Evolutionary conservation across 2,888 invertebrate species (phyloP).

Genomic region (Mimumesa dahlbomi): DNA sequence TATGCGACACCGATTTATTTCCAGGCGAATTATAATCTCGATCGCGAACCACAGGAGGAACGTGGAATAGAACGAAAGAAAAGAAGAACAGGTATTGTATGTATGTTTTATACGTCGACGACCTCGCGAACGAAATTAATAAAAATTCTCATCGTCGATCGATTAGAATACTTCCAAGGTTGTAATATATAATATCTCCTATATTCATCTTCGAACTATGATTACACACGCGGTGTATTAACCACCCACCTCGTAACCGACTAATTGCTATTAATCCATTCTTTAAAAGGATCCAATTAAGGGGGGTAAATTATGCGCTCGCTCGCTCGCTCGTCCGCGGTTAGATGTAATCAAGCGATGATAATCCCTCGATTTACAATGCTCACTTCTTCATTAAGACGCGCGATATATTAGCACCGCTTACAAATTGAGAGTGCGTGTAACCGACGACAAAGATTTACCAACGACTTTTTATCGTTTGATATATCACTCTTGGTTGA

Average conservation of each 20-base stretch:
- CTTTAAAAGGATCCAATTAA: slow-evolving; percentile 43
- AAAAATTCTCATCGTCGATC: too few relatives aligned
- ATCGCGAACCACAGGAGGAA: too few relatives aligned
- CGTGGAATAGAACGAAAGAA: too few relatives aligned
- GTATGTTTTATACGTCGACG: too few relatives aligned
- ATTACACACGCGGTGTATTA: slow-evolving; percentile 10
- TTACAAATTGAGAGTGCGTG: slow-evolving; percentile 47
- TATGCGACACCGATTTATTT: too few relatives aligned
- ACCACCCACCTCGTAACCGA: slow-evolving; percentile 18
- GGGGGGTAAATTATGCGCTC: slow-evolving; percentile 28
- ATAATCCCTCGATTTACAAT: slow-evolving; percentile 45
- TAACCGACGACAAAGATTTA: slow-evolving; percentile 44
- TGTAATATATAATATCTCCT: background rate
- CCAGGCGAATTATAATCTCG: too few relatives aligned
- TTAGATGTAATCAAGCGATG: slow-evolving; percentile 33
- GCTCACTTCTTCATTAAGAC: slow-evolving; percentile 24
- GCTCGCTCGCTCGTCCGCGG: slow-evolving; percentile 7
- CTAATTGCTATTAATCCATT: slow-evolving; percentile 30
- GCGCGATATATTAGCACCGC: slow-evolving; percentile 37
- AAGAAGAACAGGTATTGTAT: too few relatives aligned
- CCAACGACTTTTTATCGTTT: slow-evolving; percentile 35
- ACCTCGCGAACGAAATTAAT: too few relatives aligned
- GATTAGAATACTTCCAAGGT: too few relatives aligned
- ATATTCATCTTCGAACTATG: too few relatives aligned
- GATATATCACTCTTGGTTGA: slow-evolving; percentile 2